These are phyloP conservation scores for Psilopsiagon aurifrons DNA, from an alignment of 2,113 vertebrate genomes.

Conservation along the genomic window DNA sequence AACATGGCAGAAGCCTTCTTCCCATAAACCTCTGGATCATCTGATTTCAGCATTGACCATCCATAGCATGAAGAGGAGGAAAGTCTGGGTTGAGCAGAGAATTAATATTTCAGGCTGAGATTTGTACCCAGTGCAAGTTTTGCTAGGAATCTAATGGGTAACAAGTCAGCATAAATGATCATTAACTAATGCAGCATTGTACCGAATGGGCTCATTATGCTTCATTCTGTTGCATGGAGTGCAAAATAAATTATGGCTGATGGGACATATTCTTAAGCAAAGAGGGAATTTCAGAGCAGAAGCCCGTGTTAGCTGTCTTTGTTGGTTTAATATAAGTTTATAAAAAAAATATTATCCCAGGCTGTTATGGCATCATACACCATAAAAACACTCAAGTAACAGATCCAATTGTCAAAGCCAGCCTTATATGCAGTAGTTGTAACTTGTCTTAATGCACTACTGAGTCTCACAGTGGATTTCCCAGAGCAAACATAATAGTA, in stretches of 20 bases:
- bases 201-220: conserved; percentile 34
- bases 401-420: not conserved
- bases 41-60: not conserved
- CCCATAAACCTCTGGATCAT: not conserved
- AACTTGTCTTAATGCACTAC: not conserved
- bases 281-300: conserved; percentile 3
- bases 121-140: not conserved
- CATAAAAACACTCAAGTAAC: not conserved
- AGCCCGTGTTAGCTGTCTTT: not conserved
- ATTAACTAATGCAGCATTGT: conserved; percentile 6
- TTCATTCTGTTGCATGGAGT: not conserved
- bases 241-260: conserved; percentile 53
- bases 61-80: not conserved
- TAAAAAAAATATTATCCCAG: not conserved
- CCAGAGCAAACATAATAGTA: not conserved
- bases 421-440: not conserved
- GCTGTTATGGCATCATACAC: not conserved
- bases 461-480: not conserved
- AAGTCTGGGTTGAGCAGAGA: not conserved
- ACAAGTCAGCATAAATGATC: conserved; percentile 5
- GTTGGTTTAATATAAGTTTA: conserved; percentile 10
- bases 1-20: not conserved
- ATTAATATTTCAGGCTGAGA: not conserved
- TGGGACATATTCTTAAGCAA: conserved; percentile 8
- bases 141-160: conserved; percentile 25